These are phyloP conservation scores for Julus scandinavius DNA, from an alignment of 2,888 invertebrate species.

Conservation along the genomic window DNA sequence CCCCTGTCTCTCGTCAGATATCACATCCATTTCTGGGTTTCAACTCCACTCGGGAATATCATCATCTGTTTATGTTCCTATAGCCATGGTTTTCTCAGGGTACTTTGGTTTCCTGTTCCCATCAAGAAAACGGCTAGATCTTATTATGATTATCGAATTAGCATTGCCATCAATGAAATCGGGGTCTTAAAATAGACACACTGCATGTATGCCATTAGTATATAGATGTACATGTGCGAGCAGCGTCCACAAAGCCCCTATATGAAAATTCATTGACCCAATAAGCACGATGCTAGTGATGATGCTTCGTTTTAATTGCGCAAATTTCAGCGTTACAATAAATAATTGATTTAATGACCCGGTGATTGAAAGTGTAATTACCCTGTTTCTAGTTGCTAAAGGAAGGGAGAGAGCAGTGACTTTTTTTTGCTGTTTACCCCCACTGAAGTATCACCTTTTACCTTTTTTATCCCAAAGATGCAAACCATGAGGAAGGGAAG, in stretches of 20 bases:
- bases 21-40: slow-evolving; percentile 27
- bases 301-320: background rate
- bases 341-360: slow-evolving; percentile 42
- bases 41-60: background rate
- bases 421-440: background rate
- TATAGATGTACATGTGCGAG: background rate
- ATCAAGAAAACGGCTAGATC: background rate
- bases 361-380: slow-evolving; percentile 23
- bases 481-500: background rate
- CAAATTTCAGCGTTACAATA: slow-evolving; percentile 30
- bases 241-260: background rate
- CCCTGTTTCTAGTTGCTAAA: background rate
- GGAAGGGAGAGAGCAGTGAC: background rate
- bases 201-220: background rate
- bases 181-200: background rate
- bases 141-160: slow-evolving; percentile 37
- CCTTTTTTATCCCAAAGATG: background rate
- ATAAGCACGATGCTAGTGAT: slow-evolving; percentile 8
- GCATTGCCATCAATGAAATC: slow-evolving; percentile 3
- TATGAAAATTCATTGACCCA: slow-evolving; percentile 30
- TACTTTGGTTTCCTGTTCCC: slow-evolving; percentile 17
- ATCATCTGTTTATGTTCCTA: no score
- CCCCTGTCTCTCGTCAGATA: background rate
- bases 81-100: background rate
- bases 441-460: background rate